phyloP scores from a whole-genome alignment of 2,797 vertebrate species.

The Spatula clypeata region DNA sequence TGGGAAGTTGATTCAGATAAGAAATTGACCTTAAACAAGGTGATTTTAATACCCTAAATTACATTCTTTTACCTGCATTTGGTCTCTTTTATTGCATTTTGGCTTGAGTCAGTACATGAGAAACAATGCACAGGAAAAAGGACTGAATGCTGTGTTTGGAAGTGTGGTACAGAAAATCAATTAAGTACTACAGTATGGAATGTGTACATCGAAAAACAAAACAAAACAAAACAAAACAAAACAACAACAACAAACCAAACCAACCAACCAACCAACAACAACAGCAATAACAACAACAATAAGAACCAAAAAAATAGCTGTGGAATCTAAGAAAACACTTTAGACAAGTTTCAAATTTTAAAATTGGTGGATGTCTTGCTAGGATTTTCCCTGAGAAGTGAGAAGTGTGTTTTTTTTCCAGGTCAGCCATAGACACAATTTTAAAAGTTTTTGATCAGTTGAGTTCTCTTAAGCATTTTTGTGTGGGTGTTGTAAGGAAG shows the following conservation, averaged over 20 bases:
- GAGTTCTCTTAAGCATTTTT: background rate
- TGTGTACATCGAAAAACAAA: background rate
- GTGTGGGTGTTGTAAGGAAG: rapidly evolving
- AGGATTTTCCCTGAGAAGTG: background rate
- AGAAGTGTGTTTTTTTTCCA: background rate
- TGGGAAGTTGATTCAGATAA: background rate
- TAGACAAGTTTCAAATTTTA: background rate
- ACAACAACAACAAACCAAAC: too few relatives aligned
- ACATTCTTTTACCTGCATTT: background rate
- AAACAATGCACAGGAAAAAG: background rate
- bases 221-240: too few relatives aligned
- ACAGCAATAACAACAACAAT: background rate
- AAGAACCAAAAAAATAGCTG: background rate
- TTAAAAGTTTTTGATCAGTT: background rate
- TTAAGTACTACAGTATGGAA: background rate
- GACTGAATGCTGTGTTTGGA: background rate
- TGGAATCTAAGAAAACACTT: background rate
- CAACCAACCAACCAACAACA: too few relatives aligned
- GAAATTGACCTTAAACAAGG: background rate
- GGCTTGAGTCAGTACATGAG: background rate
- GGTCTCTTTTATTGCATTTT: background rate
- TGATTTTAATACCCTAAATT: background rate
- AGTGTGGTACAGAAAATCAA: background rate
- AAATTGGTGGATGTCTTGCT: background rate
- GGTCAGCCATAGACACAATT: too few relatives aligned